Base-by-base conservation (phyloP, 2,797 vertebrate species). In the Dipus sagitta region DNA sequence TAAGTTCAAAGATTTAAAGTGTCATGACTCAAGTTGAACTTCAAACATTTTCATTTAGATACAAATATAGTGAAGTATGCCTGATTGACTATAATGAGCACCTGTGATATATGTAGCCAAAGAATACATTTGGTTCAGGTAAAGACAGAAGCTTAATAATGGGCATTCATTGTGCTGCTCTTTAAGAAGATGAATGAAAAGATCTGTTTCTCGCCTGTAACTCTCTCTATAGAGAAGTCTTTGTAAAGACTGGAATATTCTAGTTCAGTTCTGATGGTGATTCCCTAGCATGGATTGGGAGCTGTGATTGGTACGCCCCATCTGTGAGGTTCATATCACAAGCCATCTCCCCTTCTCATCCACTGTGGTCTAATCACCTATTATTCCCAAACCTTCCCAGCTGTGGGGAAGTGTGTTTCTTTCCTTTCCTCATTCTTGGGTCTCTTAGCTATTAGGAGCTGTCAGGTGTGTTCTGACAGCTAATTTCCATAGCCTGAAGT, bases 51-150 rank as follows among this genome's bases (percentile, higher is more conserved):
- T 95, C 47, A 68, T 80, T 93, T 87, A 64, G 14, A 75, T 88
- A 34, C 70, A 82, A 90, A 65, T 92, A 91, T 80, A 92, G 47
- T 92, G 26, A 93, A 26, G 7, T 92, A 67, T 83, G 70, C 81
- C 77, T 82, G 24, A 54, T 52, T 30, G 34, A 12, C 87, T 72
- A 76, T 85, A 89, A 85, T 82, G 80, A 80, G 77, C 88, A 87
- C 87, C n/a, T 82, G 60, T 87, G 70, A 92, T 84, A 77, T 89
- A 85, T 68, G 67, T 95, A 95, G 76, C 96, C 92, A 96, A 96
- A 96, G 93, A 96, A 82, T 92, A 76, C 83, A 72, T 95, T 95
- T 96, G 93, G 97, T 95, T 94, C 92, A 95, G 92, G 93, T 92
- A 81, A 88, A 94, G 86, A 30, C 58, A 91, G 1, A 94, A 86